These are phyloP conservation scores for Crepidodera aurea DNA, from an alignment of 2,888 invertebrate genomes.

Conservation along the genomic window DNA sequence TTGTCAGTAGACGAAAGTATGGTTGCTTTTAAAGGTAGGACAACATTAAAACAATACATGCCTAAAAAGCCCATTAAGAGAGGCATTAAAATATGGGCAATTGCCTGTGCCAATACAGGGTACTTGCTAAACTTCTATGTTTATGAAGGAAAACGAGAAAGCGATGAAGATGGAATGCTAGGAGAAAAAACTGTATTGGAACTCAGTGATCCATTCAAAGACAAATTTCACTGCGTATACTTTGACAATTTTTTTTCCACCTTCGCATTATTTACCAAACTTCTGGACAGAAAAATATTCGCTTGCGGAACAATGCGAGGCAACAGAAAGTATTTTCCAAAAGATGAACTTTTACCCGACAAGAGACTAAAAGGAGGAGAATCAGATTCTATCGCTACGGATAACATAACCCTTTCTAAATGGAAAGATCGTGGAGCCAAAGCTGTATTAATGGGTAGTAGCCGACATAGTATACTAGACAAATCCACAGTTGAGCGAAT, in stretches of 20 bases:
- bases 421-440: background rate
- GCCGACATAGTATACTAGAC: background rate
- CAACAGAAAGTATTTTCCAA: background rate
- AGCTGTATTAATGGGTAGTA: background rate
- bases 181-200: background rate
- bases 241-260: background rate
- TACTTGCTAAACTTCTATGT: conserved; percentile 26
- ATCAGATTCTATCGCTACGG: background rate
- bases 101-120: conserved; percentile 23
- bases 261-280: background rate
- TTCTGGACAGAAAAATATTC: background rate
- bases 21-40: conserved; percentile 41
- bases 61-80: conserved; percentile 16
- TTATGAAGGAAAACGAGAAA: conserved; percentile 22
- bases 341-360: background rate
- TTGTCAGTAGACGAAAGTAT: conserved; percentile 41
- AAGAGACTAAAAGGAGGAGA: background rate
- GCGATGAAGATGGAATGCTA: background rate
- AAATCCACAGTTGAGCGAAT: background rate
- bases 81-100: conserved; percentile 23
- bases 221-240: background rate
- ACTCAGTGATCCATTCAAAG: background rate
- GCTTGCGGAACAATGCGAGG: background rate
- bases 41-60: conserved; percentile 8
- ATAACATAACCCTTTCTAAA: background rate